Evolutionary conservation across 2,113 vertebrate species (phyloP).

Genomic region (Ursus arctos): DNA sequence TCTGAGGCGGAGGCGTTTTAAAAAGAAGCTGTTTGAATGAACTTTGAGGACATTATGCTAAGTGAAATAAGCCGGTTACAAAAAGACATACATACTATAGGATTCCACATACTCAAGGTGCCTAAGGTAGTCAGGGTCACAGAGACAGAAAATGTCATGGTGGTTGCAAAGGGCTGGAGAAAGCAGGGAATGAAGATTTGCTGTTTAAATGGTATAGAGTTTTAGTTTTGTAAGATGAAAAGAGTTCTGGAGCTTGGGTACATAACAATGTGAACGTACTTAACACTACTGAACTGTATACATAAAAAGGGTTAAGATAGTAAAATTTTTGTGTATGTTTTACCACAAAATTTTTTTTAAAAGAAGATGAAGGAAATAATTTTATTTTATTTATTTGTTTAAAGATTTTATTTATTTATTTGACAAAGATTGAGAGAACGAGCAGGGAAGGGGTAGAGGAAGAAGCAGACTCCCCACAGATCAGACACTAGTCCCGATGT

Average conservation of each 20-base stretch:
- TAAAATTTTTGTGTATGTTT: background rate
- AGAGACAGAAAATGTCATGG: background rate
- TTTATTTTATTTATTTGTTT: background rate
- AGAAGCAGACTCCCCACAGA: background rate
- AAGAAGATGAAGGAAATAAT: background rate
- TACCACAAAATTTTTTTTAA: background rate
- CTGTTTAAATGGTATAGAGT: background rate
- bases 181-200: background rate
- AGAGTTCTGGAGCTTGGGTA: background rate
- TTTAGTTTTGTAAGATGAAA: background rate
- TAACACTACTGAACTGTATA: background rate
- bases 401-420: background rate
- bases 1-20: background rate
- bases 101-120: background rate
- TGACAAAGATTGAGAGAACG: background rate
- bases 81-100: background rate
- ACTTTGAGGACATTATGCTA: background rate
- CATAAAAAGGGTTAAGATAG: background rate
- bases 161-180: background rate
- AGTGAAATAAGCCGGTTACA: background rate
- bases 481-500: background rate
- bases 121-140: background rate
- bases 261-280: background rate
- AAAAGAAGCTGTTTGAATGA: background rate
- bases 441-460: background rate